Conservation (phyloP, 1,140 invertebrate species). For the Bombus impatiens region DNA sequence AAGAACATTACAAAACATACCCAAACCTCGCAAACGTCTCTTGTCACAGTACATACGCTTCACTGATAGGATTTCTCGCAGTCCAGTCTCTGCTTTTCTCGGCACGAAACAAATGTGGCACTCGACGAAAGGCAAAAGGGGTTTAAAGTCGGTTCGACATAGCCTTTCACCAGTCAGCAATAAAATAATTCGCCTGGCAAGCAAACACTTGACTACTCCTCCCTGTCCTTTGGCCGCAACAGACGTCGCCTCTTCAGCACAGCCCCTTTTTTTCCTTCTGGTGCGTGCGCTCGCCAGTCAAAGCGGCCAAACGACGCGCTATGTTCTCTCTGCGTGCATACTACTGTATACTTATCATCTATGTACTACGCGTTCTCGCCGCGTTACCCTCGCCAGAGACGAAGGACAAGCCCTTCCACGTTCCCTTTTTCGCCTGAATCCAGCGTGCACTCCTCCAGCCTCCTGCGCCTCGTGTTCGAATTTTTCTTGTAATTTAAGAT, state of each 20-base stretch:
- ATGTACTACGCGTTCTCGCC: slow-evolving; percentile 24
- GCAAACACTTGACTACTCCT: slow-evolving; percentile 56
- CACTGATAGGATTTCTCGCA: background rate
- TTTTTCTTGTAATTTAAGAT: background rate
- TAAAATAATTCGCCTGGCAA: slow-evolving; percentile 56
- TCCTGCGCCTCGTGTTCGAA: background rate
- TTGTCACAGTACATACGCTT: too few species aligned
- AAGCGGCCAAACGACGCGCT: slow-evolving; percentile 32
- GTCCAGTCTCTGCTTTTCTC: slow-evolving; percentile 6
- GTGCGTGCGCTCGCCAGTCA: slow-evolving; percentile 41
- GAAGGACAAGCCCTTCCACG: background rate
- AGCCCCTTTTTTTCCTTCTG: slow-evolving; percentile 52
- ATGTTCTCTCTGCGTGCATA: background rate
- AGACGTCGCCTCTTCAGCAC: slow-evolving; percentile 62
- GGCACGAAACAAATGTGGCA: slow-evolving; percentile 5
- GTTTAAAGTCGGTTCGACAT: slow-evolving; percentile 17
- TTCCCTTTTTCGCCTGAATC: background rate
- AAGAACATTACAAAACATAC: too few species aligned
- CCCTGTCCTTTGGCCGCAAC: slow-evolving; percentile 43
- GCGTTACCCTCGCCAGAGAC: slow-evolving; percentile 16
- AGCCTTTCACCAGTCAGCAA: slow-evolving; percentile 45
- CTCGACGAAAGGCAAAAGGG: slow-evolving; percentile 11
- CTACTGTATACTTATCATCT: background rate
- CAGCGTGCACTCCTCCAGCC: background rate
- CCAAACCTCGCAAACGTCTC: background rate